Percentiles rank a stretch among this genome's conserved stretches.
Evolutionary conservation across 2,888 invertebrate species (phyloP).

Genomic region (Glaucopsyche alexis): DNA sequence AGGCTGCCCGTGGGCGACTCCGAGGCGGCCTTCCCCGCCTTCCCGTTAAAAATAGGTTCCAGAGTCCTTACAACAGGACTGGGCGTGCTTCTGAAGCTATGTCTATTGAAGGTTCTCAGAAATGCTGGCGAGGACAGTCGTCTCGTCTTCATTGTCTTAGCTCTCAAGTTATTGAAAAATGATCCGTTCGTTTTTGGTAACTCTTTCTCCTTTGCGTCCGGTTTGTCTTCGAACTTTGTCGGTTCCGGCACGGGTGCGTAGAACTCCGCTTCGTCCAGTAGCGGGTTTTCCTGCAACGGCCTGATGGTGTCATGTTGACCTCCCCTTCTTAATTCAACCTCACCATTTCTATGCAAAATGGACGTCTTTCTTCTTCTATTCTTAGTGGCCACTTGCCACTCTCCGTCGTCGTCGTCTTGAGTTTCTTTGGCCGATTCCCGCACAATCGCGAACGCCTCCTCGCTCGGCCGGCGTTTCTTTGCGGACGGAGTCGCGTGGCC

Average conservation of each 20-base stretch:
- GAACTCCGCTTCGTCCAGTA: slow-evolving; percentile 79
- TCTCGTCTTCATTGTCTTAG: slow-evolving; percentile 74
- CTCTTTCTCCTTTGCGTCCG: slow-evolving; percentile 50
- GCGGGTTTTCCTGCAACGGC: slow-evolving; percentile 69
- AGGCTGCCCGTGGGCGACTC: slow-evolving; percentile 72
- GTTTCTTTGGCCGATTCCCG: slow-evolving; percentile 81
- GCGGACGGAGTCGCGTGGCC: slow-evolving; percentile 76
- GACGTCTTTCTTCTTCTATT: slow-evolving; percentile 74
- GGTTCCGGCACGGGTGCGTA: slow-evolving; percentile 73
- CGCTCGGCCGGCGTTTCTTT: slow-evolving; percentile 85
- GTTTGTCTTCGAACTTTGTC: slow-evolving; percentile 57
- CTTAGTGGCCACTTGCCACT: slow-evolving; percentile 71
- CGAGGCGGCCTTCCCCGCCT: slow-evolving; percentile 59
- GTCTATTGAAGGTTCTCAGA: slow-evolving; percentile 78
- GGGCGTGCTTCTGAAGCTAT: slow-evolving; percentile 67
- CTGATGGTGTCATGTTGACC: slow-evolving; percentile 57
- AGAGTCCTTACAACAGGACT: slow-evolving; percentile 60
- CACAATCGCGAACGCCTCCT: slow-evolving; percentile 83
- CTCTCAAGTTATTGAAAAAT: slow-evolving; percentile 68
- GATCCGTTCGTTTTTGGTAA: slow-evolving; percentile 71
- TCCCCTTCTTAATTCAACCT: slow-evolving; percentile 51
- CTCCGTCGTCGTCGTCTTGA: slow-evolving; percentile 68
- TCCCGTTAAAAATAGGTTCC: slow-evolving; percentile 66
- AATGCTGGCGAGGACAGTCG: slow-evolving; percentile 81
- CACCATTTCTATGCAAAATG: slow-evolving; percentile 62